These are phyloP conservation scores for Sebastolobus alascanus DNA, from an alignment of 2,797 vertebrate species.

Conservation along the genomic window DNA sequence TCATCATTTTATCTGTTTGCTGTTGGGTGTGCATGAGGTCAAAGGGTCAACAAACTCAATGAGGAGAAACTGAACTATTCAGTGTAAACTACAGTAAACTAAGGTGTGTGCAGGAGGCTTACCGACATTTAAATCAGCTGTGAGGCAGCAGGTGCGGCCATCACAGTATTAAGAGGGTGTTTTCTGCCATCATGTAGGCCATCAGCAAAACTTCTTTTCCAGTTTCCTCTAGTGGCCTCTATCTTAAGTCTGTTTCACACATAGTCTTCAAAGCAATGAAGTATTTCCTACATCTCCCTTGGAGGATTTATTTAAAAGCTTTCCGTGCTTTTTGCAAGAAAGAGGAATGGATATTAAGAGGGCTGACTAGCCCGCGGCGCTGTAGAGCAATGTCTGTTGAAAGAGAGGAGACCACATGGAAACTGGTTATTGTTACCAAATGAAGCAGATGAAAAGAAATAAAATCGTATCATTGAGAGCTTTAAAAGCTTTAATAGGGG, in stretches of 20 bases:
- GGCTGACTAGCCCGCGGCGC: neutral
- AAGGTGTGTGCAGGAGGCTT: neutral
- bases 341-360: neutral
- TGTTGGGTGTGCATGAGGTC: neutral
- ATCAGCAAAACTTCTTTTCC: neutral
- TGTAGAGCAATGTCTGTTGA: neutral
- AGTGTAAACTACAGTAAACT: too few relatives aligned
- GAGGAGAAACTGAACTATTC: neutral
- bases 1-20: neutral
- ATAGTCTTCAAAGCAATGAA: constrained; percentile 31
- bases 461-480: neutral
- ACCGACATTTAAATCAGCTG: too few relatives aligned
- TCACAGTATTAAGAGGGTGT: neutral
- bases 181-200: too few relatives aligned
- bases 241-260: neutral
- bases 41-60: neutral
- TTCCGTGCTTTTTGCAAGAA: constrained; percentile 1
- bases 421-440: neutral
- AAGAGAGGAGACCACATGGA: neutral
- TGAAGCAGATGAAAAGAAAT: neutral
- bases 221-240: neutral
- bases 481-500: neutral
- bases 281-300: constrained; percentile 12
- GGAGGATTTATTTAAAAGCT: constrained; percentile 23
- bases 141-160: neutral